Evolutionary conservation across 92 coral and sea anemone genomes (phyloP).

Genomic region (Actinostola sp.): DNA sequence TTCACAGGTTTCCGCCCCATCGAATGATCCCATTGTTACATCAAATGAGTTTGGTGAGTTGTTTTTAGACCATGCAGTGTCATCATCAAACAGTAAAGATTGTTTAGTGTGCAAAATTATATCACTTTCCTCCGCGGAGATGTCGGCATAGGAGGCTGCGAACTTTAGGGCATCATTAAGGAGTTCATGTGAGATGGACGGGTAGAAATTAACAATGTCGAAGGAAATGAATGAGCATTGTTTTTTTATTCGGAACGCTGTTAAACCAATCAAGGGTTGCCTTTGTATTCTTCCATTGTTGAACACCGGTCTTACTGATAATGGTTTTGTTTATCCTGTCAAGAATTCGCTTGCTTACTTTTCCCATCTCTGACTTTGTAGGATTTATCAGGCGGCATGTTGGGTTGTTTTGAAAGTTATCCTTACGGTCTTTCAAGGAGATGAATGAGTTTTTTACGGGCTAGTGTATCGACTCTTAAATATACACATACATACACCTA

Average conservation of each 20-base stretch:
- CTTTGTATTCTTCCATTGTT: conserved; percentile 53
- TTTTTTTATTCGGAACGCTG: conserved; percentile 16
- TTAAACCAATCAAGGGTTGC: conserved; percentile 27
- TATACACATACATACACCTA: too few relatives aligned
- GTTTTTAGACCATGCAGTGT: too few relatives aligned
- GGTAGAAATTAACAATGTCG: conserved; percentile 34
- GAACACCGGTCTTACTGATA: conserved; percentile 13
- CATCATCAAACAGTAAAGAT: too few relatives aligned
- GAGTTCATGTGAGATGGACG: conserved; percentile 16
- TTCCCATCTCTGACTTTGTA: conserved; percentile 46
- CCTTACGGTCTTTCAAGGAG: conserved; percentile 60
- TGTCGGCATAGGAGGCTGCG: conserved; percentile 15
- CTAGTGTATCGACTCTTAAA: too few relatives aligned
- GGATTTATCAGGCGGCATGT: conserved; percentile 61
- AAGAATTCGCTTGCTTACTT: conserved; percentile 39
- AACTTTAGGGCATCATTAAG: conserved; percentile 31
- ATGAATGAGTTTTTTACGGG: conserved; percentile 46
- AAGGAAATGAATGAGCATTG: conserved; percentile 41
- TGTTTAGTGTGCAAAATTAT: too few relatives aligned
- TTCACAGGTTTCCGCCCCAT: conserved; percentile 2
- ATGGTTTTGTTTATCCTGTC: conserved; percentile 35
- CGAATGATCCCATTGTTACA: not conserved
- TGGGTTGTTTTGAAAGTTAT: conserved; percentile 40
- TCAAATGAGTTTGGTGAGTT: too few relatives aligned
- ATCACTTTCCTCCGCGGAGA: not conserved